These are phyloP conservation scores for Coilia nasus DNA, from an alignment of 2,797 vertebrate genomes.

Conservation along the genomic window DNA sequence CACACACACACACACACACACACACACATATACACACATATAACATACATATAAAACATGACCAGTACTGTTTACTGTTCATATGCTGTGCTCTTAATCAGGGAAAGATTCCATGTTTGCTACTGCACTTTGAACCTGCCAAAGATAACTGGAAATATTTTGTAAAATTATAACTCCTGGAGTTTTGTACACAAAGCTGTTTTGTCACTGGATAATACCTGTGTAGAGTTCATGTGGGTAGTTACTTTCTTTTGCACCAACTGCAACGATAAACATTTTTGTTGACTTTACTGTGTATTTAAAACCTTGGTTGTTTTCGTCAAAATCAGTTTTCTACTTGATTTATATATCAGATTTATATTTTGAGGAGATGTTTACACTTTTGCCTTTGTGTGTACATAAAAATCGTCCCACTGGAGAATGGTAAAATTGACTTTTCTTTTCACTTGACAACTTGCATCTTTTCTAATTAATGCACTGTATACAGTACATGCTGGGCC, in stretches of 20 bases:
- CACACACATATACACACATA: too few species aligned
- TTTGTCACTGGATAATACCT: neutral
- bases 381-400: neutral
- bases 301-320: neutral
- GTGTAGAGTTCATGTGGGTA: neutral
- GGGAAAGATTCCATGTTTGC: neutral
- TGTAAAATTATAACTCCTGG: neutral
- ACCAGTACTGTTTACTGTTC: neutral
- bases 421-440: neutral
- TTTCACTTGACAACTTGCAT: neutral
- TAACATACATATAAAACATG: neutral
- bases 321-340: neutral
- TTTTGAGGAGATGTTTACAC: slow-evolving; percentile 9
- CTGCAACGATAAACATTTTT: neutral
- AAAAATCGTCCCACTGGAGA: neutral
- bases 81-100: slow-evolving; percentile 5
- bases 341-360: too few species aligned
- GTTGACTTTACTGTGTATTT: neutral
- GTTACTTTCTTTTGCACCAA: neutral
- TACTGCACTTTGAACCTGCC: neutral
- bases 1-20: too few species aligned
- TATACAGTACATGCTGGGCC: neutral
- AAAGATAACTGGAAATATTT: neutral
- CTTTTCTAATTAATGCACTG: neutral
- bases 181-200: neutral